Base-by-base conservation (phyloP, 2,888 invertebrate species). In the Caenorhabditis imperialis region DNA sequence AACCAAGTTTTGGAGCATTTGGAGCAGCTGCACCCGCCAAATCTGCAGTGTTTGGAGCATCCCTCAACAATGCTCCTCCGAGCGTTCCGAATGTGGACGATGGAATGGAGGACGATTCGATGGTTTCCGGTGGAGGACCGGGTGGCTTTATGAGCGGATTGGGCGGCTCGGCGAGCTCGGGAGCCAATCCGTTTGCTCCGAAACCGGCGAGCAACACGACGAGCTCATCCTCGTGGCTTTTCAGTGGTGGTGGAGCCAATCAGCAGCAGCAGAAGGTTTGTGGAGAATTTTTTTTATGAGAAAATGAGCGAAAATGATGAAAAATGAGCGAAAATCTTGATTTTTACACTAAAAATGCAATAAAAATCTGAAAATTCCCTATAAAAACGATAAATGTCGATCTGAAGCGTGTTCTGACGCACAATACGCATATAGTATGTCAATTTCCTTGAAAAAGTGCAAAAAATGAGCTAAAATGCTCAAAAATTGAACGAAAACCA, bases 61-160 rank as follows among this genome's bases (percentile, higher is more conserved):
- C 55, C 5, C 47, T 58, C 0, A 50, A 62, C 1, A 23, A 44
- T 3, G 58, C 47, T 0, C 20, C 47, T 16, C 60, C 65, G 2
- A 48, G 47, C 5, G 48, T 60, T n/a, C 63, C 57, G 3, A 70
- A 42, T 16, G 50, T 61, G 12, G 74, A 67, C 45, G 61, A 61
- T 25, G 74, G 74, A 45, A 74, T 74, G 74, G 74, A 74, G 25
- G 74, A 74, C 25, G 74, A 74, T 35, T 67, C 74, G 18, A 47
- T 57, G 37, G 48, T n/a, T 4, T 55, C 48, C 37, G 54, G 37
- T 16, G 70, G 70, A 25, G 67, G 57, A 22, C 22, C 53, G 3
- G 58, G 63, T 25, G 74, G 67, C 38, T 67, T 74, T 27, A 74
- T 74, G 74, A 74, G 55, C 23, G 74, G 74, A 12, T 48, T 74